phyloP scores from a whole-genome alignment of 2,113 vertebrate genomes.

The Indicator indicator region DNA sequence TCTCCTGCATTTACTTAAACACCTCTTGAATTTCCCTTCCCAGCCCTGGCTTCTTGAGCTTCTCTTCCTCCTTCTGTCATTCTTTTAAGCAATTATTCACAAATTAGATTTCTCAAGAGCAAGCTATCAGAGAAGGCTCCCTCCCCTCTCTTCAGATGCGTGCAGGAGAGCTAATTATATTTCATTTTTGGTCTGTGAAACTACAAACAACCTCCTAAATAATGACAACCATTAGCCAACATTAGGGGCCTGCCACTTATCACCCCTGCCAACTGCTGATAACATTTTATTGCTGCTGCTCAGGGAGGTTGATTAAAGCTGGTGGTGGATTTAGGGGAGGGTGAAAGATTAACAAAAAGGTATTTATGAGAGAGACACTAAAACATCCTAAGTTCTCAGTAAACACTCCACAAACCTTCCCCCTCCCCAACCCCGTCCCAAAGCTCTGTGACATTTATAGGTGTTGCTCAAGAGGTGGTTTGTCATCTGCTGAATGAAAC shows the following conservation, averaged over 20 bases:
- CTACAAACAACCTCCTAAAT: constrained; percentile 40
- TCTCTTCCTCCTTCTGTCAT: background rate
- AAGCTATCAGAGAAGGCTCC: background rate
- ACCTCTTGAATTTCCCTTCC: background rate
- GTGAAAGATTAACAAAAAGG: constrained; percentile 69
- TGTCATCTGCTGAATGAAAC: constrained; percentile 50
- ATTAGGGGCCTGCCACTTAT: constrained; percentile 29
- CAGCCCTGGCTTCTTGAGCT: background rate
- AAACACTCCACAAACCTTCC: background rate
- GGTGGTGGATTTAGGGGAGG: background rate
- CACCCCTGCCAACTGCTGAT: constrained; percentile 32
- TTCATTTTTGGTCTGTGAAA: constrained; percentile 25
- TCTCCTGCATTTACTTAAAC: background rate
- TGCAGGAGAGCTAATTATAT: constrained; percentile 30
- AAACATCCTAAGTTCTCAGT: constrained; percentile 21
- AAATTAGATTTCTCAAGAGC: constrained; percentile 57
- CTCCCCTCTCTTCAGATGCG: background rate
- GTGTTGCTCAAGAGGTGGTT: constrained; percentile 30
- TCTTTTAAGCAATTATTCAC: constrained; percentile 59
- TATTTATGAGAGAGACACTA: constrained; percentile 46
- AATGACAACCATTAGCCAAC: constrained; percentile 49
- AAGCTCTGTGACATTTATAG: constrained; percentile 42
- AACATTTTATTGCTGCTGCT: constrained; percentile 53
- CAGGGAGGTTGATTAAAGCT: constrained; percentile 23
- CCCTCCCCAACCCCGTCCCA: background rate